phyloP scores from a whole-genome alignment of 1,140 invertebrate species.

The Proales similis region DNA sequence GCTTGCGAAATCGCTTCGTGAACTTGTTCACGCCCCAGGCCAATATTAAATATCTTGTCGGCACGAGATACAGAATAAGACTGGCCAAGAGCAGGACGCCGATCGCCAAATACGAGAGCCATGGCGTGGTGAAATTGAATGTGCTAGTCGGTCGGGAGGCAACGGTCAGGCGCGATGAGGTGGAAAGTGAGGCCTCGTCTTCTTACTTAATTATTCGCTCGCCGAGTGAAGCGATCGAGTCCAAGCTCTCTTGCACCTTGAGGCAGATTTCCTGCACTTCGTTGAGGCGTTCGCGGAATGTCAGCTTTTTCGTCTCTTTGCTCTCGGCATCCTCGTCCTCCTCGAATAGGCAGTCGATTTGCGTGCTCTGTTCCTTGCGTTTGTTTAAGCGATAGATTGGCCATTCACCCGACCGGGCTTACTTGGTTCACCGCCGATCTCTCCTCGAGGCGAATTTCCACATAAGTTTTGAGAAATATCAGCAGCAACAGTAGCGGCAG shows the following conservation, averaged over 20 bases:
- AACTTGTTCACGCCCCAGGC: conserved; percentile 97
- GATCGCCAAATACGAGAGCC: conserved; percentile 84
- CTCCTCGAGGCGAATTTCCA: conserved; percentile 3
- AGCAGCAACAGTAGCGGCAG: conserved; percentile 47
- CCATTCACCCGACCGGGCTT: not conserved
- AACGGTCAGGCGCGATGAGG: conserved; percentile 43
- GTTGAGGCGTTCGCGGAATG: conserved; percentile 80
- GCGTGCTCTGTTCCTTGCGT: not conserved
- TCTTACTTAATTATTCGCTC: conserved; percentile 86
- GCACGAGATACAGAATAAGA: conserved; percentile 78
- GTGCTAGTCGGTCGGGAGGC: conserved; percentile 61
- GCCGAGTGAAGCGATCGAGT: conserved; percentile 78
- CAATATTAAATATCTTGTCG: conserved; percentile 78
- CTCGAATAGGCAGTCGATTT: conserved; percentile 36
- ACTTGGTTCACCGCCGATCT: too few relatives aligned
- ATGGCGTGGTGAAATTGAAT: conserved; percentile 93
- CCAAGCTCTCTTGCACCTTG: conserved; percentile 79
- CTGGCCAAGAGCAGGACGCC: conserved; percentile 63
- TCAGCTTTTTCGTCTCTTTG: conserved; percentile 74
- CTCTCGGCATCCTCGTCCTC: not conserved
- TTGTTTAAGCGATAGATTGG: not conserved
- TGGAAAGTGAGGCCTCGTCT: conserved; percentile 8
- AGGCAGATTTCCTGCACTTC: conserved; percentile 85
- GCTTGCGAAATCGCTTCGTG: conserved; percentile 79
- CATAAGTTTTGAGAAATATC: conserved; percentile 41